A percentile compares a stretch with the other conserved stretches of the same genome.
phyloP scores from a whole-genome alignment of 1,140 invertebrate species.

The Nasonia vitripennis region DNA sequence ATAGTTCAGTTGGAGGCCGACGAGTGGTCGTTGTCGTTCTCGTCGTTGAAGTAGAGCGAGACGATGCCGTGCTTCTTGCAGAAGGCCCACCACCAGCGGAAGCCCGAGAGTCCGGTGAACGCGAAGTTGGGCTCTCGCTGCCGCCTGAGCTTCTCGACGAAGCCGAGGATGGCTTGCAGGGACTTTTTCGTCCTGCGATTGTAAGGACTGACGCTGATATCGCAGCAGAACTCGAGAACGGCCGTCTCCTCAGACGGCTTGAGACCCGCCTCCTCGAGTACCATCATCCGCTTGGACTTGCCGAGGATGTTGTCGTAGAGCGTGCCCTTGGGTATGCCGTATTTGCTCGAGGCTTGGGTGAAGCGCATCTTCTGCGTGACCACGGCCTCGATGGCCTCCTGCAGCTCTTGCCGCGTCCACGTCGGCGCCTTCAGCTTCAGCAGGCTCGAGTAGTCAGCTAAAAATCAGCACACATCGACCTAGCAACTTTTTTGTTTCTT shows the following conservation, averaged over 20 bases:
- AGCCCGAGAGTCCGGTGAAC: conserved; percentile 82
- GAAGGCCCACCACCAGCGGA: conserved; percentile 89
- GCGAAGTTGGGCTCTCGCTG: conserved; percentile 79
- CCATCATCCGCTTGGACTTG: conserved; percentile 85
- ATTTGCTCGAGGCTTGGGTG: conserved; percentile 83
- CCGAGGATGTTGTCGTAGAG: conserved; percentile 87
- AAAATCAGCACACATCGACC: conserved; percentile 69
- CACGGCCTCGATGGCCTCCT: conserved; percentile 85
- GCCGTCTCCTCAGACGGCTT: conserved; percentile 79
- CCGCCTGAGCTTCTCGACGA: conserved; percentile 79
- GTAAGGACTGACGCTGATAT: conserved; percentile 83
- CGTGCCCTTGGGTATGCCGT: conserved; percentile 85
- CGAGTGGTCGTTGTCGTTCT: conserved; percentile 66
- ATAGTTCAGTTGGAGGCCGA: not conserved
- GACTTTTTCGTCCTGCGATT: conserved; percentile 84
- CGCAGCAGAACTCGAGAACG: conserved; percentile 84
- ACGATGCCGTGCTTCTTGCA: conserved; percentile 87
- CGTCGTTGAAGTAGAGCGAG: conserved; percentile 78
- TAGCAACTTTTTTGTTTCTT: conserved; percentile 31
- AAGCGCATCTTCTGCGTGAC: conserved; percentile 86
- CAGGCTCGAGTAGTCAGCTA: conserved; percentile 77
- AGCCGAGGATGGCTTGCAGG: conserved; percentile 79
- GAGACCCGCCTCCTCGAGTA: conserved; percentile 82
- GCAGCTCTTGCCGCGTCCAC: conserved; percentile 84
- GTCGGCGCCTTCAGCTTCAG: conserved; percentile 84